Conservation (phyloP, 92 coral and sea anemone species). For the Siderastrea siderea region DNA sequence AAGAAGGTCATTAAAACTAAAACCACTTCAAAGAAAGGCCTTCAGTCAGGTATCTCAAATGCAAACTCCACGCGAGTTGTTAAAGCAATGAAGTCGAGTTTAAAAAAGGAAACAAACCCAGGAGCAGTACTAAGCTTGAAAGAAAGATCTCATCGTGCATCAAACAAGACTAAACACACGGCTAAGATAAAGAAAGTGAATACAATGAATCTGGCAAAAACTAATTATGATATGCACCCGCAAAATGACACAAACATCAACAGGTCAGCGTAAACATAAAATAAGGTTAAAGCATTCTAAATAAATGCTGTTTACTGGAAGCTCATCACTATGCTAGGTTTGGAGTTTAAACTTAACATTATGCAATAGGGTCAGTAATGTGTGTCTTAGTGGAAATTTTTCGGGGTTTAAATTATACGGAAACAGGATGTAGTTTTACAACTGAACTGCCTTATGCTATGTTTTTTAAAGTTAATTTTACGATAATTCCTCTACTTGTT, state of each 20-base stretch:
- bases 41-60: not conserved
- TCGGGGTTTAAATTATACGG: too few species aligned
- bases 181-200: not conserved
- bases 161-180: not conserved
- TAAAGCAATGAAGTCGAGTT: not conserved
- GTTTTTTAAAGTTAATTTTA: too few species aligned
- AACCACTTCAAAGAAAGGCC: not conserved
- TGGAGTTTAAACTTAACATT: too few species aligned
- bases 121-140: not conserved
- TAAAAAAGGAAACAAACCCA: not conserved
- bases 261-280: not conserved
- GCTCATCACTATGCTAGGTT: too few species aligned
- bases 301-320: too few species aligned
- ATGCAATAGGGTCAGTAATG: too few species aligned
- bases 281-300: not conserved
- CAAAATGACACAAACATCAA: not conserved
- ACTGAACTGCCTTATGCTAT: too few species aligned
- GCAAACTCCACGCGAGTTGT: not conserved
- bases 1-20: not conserved
- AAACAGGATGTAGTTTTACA: too few species aligned
- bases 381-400: too few species aligned
- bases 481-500: too few species aligned
- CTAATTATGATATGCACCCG: too few species aligned
- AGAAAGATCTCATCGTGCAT: not conserved
- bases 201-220: not conserved